phyloP scores from a whole-genome alignment of 1,140 invertebrate genomes.

The Charaxes varanes region DNA sequence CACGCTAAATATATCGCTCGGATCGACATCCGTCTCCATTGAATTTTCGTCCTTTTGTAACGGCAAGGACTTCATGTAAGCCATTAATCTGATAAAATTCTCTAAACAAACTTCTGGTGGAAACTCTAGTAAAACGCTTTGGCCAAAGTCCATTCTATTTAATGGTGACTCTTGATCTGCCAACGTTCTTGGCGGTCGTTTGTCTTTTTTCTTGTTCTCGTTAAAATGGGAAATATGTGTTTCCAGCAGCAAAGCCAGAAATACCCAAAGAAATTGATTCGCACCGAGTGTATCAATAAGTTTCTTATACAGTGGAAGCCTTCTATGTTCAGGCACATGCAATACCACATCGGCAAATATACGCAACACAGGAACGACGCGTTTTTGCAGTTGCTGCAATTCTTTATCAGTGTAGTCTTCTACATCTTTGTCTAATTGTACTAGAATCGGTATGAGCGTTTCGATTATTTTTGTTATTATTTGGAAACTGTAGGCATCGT shows the following conservation, averaged over 20 bases:
- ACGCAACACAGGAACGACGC: conserved; percentile 82
- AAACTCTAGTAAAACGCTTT: conserved; percentile 80
- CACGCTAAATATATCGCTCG: conserved; percentile 80
- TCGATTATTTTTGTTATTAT: conserved; percentile 93
- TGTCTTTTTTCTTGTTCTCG: conserved; percentile 54
- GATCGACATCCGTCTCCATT: conserved; percentile 46
- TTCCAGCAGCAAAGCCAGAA: conserved; percentile 82
- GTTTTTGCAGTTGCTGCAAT: conserved; percentile 56
- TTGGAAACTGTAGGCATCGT: conserved; percentile 95
- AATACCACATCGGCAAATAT: conserved; percentile 92
- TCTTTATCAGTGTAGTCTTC: conserved; percentile 68
- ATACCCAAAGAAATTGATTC: conserved; percentile 84
- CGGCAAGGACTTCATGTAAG: conserved; percentile 80
- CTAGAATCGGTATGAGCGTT: conserved; percentile 90
- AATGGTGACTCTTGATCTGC: conserved; percentile 58
- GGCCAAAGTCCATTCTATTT: conserved; percentile 82
- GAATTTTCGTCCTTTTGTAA: conserved; percentile 74
- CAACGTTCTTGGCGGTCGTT: conserved; percentile 37
- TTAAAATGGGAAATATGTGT: conserved; percentile 76
- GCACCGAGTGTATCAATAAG: conserved; percentile 83
- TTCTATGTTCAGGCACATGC: conserved; percentile 92
- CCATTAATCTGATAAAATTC: conserved; percentile 79
- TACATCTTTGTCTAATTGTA: conserved; percentile 70
- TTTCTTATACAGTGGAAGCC: conserved; percentile 86
- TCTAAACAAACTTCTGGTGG: conserved; percentile 76